A percentile compares a stretch with the other conserved stretches of the same genome.
These are phyloP conservation scores for honey bee (Apis mellifera) DNA, from an alignment of 1,140 invertebrate genomes.

Conservation along the genomic window Amel_HAv3.1 CM009936.2:7462501-7463000, in stretches of 20 bases:
- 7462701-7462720: not conserved
- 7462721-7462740: not conserved
- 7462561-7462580: constrained; percentile 57
- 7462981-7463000: no score
- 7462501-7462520: constrained; percentile 4
- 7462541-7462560: not conserved
- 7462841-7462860: no score
- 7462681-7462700: constrained; percentile 24
- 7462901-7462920: no score
- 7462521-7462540: not conserved
- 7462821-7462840: no score
- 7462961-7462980: no score
- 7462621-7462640: not conserved
- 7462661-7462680: constrained; percentile 29
- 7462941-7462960: no score
- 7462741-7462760: not conserved
- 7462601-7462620: constrained; percentile 42
- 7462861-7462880: no score
- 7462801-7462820: no score
- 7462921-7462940: no score
- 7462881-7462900: no score
- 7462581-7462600: constrained; percentile 55
- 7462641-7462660: not conserved
- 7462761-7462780: no score
- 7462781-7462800: no score